A percentile compares a stretch with the other conserved stretches of the same genome.
phyloP scores from a whole-genome alignment of 1,140 invertebrate genomes.

The Macrosteles quadrilineatus region DNA sequence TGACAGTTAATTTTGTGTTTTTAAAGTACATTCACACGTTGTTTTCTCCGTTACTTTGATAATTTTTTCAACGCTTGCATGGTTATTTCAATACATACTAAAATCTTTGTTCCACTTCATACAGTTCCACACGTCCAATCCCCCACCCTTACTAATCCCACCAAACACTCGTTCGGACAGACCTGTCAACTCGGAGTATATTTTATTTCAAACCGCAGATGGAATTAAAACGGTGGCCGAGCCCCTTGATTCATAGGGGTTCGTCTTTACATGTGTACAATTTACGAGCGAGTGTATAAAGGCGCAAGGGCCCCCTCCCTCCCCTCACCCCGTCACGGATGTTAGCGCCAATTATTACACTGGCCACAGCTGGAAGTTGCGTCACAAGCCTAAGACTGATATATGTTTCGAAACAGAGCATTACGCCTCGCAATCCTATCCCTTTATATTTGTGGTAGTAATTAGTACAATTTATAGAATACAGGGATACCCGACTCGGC shows the following conservation, averaged over 20 bases:
- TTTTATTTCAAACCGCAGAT: slow-evolving; percentile 14
- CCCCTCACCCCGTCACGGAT: not conserved
- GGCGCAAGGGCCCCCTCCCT: slow-evolving; percentile 1
- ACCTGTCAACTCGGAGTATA: not conserved
- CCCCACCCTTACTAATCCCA: too few relatives aligned
- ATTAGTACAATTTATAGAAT: slow-evolving; percentile 12
- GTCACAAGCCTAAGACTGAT: not conserved
- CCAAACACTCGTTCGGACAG: too few relatives aligned
- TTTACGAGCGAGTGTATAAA: slow-evolving; percentile 7
- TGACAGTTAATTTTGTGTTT: too few relatives aligned
- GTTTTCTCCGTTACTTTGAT: too few relatives aligned
- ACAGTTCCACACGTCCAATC: too few relatives aligned
- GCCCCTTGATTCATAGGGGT: slow-evolving; percentile 7
- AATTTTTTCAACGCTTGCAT: too few relatives aligned
- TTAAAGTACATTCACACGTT: too few relatives aligned
- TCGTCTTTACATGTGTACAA: slow-evolving; percentile 14
- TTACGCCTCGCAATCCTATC: not conserved
- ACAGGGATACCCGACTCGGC: not conserved
- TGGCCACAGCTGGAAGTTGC: not conserved
- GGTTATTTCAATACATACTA: too few relatives aligned
- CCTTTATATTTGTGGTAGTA: slow-evolving; percentile 11
- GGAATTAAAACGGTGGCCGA: slow-evolving; percentile 11
- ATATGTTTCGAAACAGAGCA: slow-evolving; percentile 11
- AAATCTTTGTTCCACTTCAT: too few relatives aligned
- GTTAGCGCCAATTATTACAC: slow-evolving; percentile 8